These are phyloP conservation scores for Metacarcinus magister DNA, from an alignment of 2,888 invertebrate species.

Conservation along the genomic window DNA sequence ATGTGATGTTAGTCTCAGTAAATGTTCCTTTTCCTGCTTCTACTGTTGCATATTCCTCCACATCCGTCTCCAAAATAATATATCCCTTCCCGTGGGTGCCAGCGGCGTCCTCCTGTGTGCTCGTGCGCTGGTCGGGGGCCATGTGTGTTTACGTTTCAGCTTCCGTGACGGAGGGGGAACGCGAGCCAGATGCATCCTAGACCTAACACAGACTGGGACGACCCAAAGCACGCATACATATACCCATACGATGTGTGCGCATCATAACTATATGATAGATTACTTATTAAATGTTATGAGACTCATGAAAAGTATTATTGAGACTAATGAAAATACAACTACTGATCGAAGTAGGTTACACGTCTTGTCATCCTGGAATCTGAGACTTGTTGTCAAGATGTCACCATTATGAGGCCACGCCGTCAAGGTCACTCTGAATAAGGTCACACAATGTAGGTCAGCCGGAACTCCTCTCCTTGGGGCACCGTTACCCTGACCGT, in stretches of 20 bases:
- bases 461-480: neutral
- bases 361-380: too few relatives aligned
- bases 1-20: too few relatives aligned
- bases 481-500: slow-evolving; percentile 39
- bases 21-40: too few relatives aligned
- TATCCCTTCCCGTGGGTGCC: neutral
- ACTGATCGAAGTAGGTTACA: too few relatives aligned
- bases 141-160: slow-evolving; percentile 12
- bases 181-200: neutral
- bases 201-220: neutral
- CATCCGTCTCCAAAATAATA: too few relatives aligned
- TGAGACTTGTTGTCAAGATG: too few relatives aligned
- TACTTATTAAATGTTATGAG: too few relatives aligned
- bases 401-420: neutral
- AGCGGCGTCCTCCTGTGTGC: neutral
- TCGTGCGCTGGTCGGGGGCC: neutral
- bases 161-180: neutral
- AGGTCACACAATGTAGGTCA: neutral
- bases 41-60: too few relatives aligned
- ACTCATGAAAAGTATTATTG: too few relatives aligned
- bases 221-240: neutral
- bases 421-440: neutral
- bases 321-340: too few relatives aligned
- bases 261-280: too few relatives aligned
- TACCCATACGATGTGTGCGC: neutral